Evolutionary conservation across 2,113 vertebrate species (phyloP).

Genomic region (Channa maculata): DNA sequence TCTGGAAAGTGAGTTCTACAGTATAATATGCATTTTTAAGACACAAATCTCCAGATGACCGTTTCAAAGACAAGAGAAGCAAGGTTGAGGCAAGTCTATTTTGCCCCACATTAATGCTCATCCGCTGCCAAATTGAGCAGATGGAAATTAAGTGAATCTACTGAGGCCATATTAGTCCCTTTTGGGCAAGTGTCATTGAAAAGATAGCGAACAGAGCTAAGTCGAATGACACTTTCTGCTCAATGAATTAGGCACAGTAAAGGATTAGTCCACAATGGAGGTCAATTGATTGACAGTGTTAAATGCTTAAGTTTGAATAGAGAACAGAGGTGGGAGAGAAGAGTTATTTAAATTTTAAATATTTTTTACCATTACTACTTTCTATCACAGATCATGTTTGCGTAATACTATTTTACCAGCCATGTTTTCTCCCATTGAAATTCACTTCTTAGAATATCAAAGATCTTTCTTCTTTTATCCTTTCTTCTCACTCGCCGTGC

Average conservation of each 20-base stretch:
- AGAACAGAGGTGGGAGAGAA: slow-evolving; percentile 26
- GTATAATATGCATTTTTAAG: slow-evolving; percentile 13
- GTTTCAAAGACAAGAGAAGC: slow-evolving; percentile 57
- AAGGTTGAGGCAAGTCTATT: slow-evolving; percentile 54
- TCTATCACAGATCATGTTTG: slow-evolving; percentile 50
- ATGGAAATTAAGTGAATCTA: slow-evolving; percentile 79
- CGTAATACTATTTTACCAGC: slow-evolving; percentile 57
- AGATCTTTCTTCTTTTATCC: slow-evolving; percentile 57
- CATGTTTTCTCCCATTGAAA: slow-evolving; percentile 31
- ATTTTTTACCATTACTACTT: slow-evolving; percentile 16
- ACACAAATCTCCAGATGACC: slow-evolving; percentile 38
- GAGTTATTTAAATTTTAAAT: too few species aligned
- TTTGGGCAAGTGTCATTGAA: slow-evolving; percentile 80
- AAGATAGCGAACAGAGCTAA: slow-evolving; percentile 74
- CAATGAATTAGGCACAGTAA: slow-evolving; percentile 79
- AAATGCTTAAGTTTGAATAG: slow-evolving; percentile 67
- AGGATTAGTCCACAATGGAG: slow-evolving; percentile 80
- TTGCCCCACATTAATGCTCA: slow-evolving; percentile 63
- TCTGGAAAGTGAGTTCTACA: not conserved
- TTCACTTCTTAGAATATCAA: slow-evolving; percentile 57
- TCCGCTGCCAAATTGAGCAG: slow-evolving; percentile 69
- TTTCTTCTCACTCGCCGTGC: slow-evolving; percentile 45
- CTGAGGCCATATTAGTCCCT: slow-evolving; percentile 78
- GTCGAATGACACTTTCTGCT: slow-evolving; percentile 76
- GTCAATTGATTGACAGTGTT: slow-evolving; percentile 80